phyloP scores from a whole-genome alignment of 2,888 invertebrate species.

The Globia sparganii region DNA sequence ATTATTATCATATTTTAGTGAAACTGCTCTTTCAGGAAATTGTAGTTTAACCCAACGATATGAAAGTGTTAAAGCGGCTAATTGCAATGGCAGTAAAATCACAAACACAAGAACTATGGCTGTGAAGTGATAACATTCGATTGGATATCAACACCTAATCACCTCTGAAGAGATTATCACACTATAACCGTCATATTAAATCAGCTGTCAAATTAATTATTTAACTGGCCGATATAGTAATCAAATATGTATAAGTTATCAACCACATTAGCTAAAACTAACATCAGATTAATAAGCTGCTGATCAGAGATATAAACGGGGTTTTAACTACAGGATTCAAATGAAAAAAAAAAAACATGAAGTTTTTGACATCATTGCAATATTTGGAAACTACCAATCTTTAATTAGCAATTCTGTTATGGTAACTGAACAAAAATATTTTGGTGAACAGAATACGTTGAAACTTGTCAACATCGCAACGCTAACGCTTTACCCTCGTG shows the following conservation, averaged over 20 bases:
- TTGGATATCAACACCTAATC: not conserved
- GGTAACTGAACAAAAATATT: slow-evolving; percentile 14
- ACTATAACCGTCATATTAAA: not conserved
- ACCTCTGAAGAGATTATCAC: not conserved
- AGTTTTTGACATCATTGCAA: not conserved
- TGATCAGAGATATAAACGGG: not conserved
- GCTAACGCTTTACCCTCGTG: slow-evolving; percentile 28
- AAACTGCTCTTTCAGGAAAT: not conserved
- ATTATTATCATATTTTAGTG: not conserved
- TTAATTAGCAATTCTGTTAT: too few species aligned
- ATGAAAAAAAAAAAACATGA: not conserved
- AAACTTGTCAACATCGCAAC: not conserved
- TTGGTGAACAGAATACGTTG: slow-evolving; percentile 7
- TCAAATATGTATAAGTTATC: not conserved
- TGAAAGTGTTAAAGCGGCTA: not conserved
- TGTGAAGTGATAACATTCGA: not conserved
- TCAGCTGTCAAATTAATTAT: not conserved
- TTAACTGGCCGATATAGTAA: not conserved
- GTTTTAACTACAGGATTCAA: not conserved
- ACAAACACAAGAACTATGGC: not conserved
- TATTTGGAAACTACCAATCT: not conserved
- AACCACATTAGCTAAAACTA: not conserved
- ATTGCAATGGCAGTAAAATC: not conserved
- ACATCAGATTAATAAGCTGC: not conserved
- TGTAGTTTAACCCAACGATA: not conserved